phyloP scores from a whole-genome alignment of 2,888 invertebrate genomes.

The Dynastes hyllus region DNA sequence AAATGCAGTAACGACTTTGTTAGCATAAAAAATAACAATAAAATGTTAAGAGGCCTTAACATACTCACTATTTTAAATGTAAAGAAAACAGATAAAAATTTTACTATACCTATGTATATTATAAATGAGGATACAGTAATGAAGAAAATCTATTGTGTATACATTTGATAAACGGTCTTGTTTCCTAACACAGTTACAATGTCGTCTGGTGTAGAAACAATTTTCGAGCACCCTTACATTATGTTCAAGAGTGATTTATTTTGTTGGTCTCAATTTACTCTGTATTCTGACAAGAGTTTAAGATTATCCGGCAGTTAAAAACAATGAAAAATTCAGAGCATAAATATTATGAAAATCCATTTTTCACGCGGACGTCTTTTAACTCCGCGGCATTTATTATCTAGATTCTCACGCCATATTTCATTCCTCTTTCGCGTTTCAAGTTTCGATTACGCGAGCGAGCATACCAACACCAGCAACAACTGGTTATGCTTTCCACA shows the following conservation, averaged over 20 bases:
- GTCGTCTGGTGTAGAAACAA: not conserved
- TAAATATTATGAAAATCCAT: slow-evolving; percentile 42
- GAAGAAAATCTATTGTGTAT: too few relatives aligned
- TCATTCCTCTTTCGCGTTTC: slow-evolving; percentile 40
- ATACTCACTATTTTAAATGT: too few relatives aligned
- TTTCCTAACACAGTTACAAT: not conserved
- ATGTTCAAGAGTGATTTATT: not conserved
- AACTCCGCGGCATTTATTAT: slow-evolving; percentile 42
- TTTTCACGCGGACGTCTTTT: slow-evolving; percentile 41
- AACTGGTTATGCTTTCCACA: slow-evolving; percentile 42
- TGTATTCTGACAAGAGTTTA: slow-evolving; percentile 23
- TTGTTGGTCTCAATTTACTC: slow-evolving; percentile 24
- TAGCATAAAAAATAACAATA: too few relatives aligned
- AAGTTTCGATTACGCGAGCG: slow-evolving; percentile 36
- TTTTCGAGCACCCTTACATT: not conserved
- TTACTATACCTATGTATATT: too few relatives aligned
- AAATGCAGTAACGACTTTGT: too few relatives aligned
- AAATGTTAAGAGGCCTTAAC: too few relatives aligned
- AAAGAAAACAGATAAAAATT: too few relatives aligned
- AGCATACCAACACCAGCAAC: slow-evolving; percentile 38
- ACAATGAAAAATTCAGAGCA: slow-evolving; percentile 41
- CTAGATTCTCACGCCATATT: slow-evolving; percentile 43
- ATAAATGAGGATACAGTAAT: too few relatives aligned
- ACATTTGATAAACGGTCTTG: too few relatives aligned
- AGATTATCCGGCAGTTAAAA: slow-evolving; percentile 39